Evolutionary conservation across 2,797 vertebrate species (phyloP), one percentile per base, ranked within the genome.

Genomic region (Gymnoscopelus microlampas): DNA sequence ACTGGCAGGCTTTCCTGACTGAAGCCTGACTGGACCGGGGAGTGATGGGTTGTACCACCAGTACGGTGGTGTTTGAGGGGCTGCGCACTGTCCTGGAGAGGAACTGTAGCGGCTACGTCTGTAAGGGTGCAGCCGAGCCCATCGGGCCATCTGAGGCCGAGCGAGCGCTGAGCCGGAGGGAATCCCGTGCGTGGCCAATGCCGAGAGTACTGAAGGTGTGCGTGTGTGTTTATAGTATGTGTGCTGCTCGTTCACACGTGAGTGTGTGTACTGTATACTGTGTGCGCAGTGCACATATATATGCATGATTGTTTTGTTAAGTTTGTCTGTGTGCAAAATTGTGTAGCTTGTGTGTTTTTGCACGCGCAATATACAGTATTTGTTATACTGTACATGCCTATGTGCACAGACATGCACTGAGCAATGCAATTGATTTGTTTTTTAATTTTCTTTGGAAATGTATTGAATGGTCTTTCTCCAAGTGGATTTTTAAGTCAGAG

Each of bases 11-110:
- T 85, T 74, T 81, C 80, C 78, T 91, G 88, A 91, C 84, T 85
- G 87, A 90, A 90, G 84, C 71, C 80, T 44, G 71, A 81, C 81
- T 90, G 93, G 93, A 94, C 80, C 92, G 87, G 90, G 77, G 69
- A 85, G 95, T 88, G 85, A 99, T 99, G 97, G 97, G 97, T 88
- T 98, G 97, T 94, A 97, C 95, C 84, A 96, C 96, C 86, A 98
- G 97, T 71, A 90, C 97, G 54, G 92, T 97, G 85, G 94, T 98
- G 82, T 94, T 96, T 82, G 96, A 97, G 85, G 96, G 96, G 79
- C 94, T 99, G 86, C 94, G 96, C 56, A 96, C 95, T 0, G 96
- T 95, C 71, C 91, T 98, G 76, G 96, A 97, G 87, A 96, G 96
- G 90, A 98, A 97, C 93, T 99, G 97, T 92, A 88, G 95, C 80